phyloP scores from a whole-genome alignment of 2,888 invertebrate species.

The Phasia obesa region DNA sequence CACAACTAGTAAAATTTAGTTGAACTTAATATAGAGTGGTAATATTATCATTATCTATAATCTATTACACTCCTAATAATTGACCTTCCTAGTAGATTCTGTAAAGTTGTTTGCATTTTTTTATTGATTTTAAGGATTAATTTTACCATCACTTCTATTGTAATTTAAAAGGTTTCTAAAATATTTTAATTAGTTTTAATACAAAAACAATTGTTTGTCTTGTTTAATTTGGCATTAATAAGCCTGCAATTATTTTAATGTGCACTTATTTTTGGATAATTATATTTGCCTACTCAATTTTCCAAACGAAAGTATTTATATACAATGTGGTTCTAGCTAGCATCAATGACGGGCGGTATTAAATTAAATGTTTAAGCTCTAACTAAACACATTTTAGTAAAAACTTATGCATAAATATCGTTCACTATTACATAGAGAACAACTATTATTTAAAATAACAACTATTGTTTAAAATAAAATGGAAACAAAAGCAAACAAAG shows the following conservation, averaged over 20 bases:
- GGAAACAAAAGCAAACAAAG: slow-evolving; percentile 31
- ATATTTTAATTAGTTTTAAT: too few relatives aligned
- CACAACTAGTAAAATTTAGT: too few relatives aligned
- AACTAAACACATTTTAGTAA: slow-evolving; percentile 32
- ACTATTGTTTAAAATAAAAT: slow-evolving; percentile 40
- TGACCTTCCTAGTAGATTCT: too few relatives aligned
- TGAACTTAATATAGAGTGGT: too few relatives aligned
- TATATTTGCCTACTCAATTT: not conserved
- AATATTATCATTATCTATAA: too few relatives aligned
- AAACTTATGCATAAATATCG: slow-evolving; percentile 30
- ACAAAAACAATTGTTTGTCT: slow-evolving; percentile 2
- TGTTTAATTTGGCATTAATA: slow-evolving; percentile 50
- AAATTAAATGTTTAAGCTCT: slow-evolving; percentile 53
- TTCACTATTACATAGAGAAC: slow-evolving; percentile 10
- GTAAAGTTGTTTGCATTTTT: too few relatives aligned
- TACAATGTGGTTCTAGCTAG: not conserved
- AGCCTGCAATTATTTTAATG: slow-evolving; percentile 40
- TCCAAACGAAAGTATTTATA: not conserved
- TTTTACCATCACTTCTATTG: too few relatives aligned
- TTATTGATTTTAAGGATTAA: too few relatives aligned
- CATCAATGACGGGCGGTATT: slow-evolving; percentile 41
- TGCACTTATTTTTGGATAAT: not conserved
- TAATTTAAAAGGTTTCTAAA: too few relatives aligned
- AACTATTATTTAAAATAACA: slow-evolving; percentile 47
- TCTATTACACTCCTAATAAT: too few relatives aligned